Percentiles rank a stretch among this genome's conserved stretches.
These are phyloP conservation scores for Athalia rosae DNA, from an alignment of 2,888 invertebrate species.

Conservation along the genomic window DNA sequence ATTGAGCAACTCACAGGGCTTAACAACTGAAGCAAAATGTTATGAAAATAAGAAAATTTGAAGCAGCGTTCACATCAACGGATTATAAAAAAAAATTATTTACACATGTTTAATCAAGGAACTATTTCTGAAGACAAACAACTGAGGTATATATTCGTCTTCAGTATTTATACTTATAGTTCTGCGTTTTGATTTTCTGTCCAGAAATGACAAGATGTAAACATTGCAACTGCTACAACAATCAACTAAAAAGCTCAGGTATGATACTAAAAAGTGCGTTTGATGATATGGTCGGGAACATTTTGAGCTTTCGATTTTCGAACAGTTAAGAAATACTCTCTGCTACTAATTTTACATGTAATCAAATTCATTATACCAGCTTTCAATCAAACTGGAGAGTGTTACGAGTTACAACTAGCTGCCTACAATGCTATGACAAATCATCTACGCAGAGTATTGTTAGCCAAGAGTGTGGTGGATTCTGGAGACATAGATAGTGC, in stretches of 20 bases:
- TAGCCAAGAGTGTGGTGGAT: conserved; percentile 67
- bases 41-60: too few relatives aligned
- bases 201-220: conserved; percentile 54
- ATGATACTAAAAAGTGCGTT: conserved; percentile 24
- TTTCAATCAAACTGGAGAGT: conserved; percentile 68
- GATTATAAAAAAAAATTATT: too few relatives aligned
- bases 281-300: too few relatives aligned
- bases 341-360: neutral
- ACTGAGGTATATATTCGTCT: too few relatives aligned
- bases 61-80: too few relatives aligned
- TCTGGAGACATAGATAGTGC: conserved; percentile 62
- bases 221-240: conserved; percentile 45
- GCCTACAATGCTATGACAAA: conserved; percentile 67
- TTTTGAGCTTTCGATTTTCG: neutral
- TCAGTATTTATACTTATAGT: too few relatives aligned
- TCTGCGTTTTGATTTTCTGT: conserved; percentile 4
- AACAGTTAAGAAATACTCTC: conserved; percentile 16
- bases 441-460: conserved; percentile 66
- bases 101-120: too few relatives aligned
- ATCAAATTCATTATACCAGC: conserved; percentile 50
- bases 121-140: too few relatives aligned
- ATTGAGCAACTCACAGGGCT: too few relatives aligned
- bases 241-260: conserved; percentile 60
- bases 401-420: conserved; percentile 64
- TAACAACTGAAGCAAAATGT: too few relatives aligned